These are phyloP conservation scores for Microlaimidae sp. DNA, from an alignment of 2,888 invertebrate genomes.

Conservation along the genomic window DNA sequence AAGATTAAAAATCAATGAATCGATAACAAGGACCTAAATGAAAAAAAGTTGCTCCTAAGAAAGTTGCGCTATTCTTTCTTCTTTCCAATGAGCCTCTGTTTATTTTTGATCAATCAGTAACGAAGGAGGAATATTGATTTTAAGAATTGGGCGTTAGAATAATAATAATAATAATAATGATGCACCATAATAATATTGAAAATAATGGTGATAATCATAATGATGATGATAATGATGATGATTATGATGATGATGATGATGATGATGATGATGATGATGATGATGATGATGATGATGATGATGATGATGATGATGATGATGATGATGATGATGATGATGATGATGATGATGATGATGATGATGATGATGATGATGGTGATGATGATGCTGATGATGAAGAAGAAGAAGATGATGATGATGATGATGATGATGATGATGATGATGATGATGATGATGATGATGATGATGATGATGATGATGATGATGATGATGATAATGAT, in stretches of 20 bases:
- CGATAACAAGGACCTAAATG: too few relatives aligned
- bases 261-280: background rate
- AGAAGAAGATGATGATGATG: background rate
- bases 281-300: background rate
- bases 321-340: background rate
- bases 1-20: too few relatives aligned
- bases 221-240: too few relatives aligned
- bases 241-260: background rate
- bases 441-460: background rate
- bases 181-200: background rate
- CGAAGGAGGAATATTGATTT: too few relatives aligned
- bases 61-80: too few relatives aligned
- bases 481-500: background rate
- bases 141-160: too few relatives aligned
- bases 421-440: background rate
- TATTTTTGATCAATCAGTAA: too few relatives aligned
- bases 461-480: background rate
- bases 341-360: background rate
- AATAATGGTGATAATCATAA: background rate
- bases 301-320: background rate
- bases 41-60: too few relatives aligned
- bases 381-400: background rate
- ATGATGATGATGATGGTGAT: background rate
- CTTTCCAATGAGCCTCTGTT: too few relatives aligned
- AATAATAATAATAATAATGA: too few relatives aligned